Evolutionary conservation across 2,113 vertebrate genomes (phyloP), one percentile per base, ranked within the genome.

Genomic region (Dissostichus mawsoni): DNA sequence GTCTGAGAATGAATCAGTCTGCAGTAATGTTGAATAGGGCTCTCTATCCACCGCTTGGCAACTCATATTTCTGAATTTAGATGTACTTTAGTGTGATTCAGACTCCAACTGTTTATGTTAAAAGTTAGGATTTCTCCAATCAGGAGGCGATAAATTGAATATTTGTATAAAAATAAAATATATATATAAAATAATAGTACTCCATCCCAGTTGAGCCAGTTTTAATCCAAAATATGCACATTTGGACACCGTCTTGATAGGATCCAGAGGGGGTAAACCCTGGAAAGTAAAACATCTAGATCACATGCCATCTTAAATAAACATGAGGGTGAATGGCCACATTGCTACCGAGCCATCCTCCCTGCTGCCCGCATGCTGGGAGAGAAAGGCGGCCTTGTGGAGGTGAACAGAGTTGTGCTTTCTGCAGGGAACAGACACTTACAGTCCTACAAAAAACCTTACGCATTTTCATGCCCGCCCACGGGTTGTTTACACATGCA

Each of bases 361-460:
- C 29, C 71, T 81, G 79, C 84, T 74, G 79, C 84, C 69, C 61
- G 76, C 82, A 86, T 69, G 74, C 76, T 47, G 67, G 55, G 65
- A 36, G 88, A 93, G 88, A 95, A 94, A 91, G 93, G 67, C 59
- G 18, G 82, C 95, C 86, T 94, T 94, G 91, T 95, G 70, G 65
- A 90, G 59, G 81, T 69, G 87, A 91, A 95, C 92, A 94, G 89
- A 93, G 85, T 81, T 74, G 78, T 75, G 84, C 91, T 94, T 95
- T 95, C 85, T 92, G 77, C 62, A 69, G 45, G 72, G 83, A 92
- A 90, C 89, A 91, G 81, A 81, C 76, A 87, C 84, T 85, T 81
- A 85, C 89, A 90, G 92, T 90, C 77, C 76, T 70, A 65, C 29
- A 84, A 81, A 81, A 69, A 81, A 51, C 68, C 74, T 76, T 76